Percentiles rank a stretch among this genome's conserved stretches.
Conservation (phyloP, 2,888 invertebrate species). For the Dyspetes luteomarginatus region DNA sequence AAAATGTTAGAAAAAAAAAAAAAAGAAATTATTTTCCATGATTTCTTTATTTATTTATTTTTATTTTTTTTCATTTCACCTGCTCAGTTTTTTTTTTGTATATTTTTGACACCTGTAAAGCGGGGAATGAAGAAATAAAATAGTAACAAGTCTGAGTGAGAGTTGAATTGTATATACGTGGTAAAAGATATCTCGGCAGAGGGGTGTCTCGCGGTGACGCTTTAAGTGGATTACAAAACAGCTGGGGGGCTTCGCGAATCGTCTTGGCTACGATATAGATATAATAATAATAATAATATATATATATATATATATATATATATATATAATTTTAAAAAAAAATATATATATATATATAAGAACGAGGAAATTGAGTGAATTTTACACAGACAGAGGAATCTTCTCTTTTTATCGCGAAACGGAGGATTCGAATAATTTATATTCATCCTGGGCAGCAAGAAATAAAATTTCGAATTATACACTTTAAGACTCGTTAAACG, state of each 20-base stretch:
- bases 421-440: neutral
- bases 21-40: neutral
- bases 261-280: too few species aligned
- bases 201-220: conserved; percentile 45
- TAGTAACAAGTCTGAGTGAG: too few species aligned
- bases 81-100: neutral
- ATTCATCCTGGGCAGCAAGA: neutral
- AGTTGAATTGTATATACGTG: too few species aligned
- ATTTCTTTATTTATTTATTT: neutral
- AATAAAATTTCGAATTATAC: neutral
- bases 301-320: too few species aligned
- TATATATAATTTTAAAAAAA: too few species aligned
- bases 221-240: conserved; percentile 61
- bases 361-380: neutral
- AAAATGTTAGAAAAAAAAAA: too few species aligned
- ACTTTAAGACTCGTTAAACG: too few species aligned
- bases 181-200: conserved; percentile 39
- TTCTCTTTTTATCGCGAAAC: neutral
- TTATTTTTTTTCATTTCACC: neutral
- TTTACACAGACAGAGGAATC: neutral
- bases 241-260: conserved; percentile 48
- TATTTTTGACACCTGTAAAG: neutral
- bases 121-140: neutral
- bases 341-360: conserved; percentile 17
- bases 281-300: too few species aligned